Evolutionary conservation across 2,797 vertebrate genomes (phyloP).

Genomic region (Morelia viridis): DNA sequence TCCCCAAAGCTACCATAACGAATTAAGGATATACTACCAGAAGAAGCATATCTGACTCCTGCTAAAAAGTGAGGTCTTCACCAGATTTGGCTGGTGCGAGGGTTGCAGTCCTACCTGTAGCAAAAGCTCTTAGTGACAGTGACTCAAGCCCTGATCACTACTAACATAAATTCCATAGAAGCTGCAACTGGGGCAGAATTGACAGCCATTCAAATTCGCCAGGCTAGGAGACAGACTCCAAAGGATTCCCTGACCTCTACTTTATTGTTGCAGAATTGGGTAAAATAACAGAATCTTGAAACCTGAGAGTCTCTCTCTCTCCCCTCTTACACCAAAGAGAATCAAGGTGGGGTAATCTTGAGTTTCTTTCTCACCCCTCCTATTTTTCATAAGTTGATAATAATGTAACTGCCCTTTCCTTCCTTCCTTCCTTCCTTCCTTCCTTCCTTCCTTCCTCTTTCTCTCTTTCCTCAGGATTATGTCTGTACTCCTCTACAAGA

Average conservation of each 20-base stretch:
- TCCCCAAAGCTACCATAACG: slow-evolving; percentile 28
- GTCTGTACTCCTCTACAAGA: background rate
- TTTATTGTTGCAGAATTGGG: background rate
- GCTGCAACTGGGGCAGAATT: background rate
- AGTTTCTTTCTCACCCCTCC: background rate
- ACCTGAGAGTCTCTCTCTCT: background rate
- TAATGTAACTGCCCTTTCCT: background rate
- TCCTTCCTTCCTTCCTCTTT: background rate
- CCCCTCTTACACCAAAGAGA: background rate
- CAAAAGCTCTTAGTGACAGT: background rate
- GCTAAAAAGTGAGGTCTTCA: background rate
- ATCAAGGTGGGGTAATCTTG: background rate
- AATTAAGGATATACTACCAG: slow-evolving; percentile 15
- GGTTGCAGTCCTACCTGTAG: background rate
- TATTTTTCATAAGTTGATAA: background rate
- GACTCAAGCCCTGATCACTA: background rate
- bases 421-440: background rate
- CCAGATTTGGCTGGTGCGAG: background rate
- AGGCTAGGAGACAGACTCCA: background rate
- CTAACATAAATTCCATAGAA: background rate
- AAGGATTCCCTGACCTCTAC: background rate
- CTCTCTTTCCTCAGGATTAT: background rate
- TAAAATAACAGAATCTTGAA: background rate
- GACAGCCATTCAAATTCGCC: background rate
- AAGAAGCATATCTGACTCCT: background rate